Base-by-base conservation (phyloP, 2,888 invertebrate species). In the Netelia virgata region DNA sequence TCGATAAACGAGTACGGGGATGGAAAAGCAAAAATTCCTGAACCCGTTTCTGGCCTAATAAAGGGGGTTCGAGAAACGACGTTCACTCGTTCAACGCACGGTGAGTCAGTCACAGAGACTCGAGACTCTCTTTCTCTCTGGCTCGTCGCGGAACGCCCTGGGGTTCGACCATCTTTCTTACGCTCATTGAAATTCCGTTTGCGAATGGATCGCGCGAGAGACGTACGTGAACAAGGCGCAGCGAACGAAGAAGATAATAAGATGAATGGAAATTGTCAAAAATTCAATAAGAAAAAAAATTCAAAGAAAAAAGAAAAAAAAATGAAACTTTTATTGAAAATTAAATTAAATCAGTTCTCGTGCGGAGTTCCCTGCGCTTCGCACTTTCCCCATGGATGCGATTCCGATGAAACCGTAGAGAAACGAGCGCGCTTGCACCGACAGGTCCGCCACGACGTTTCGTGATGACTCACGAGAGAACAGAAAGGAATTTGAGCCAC, bases 131-230 rank as follows among this genome's bases (percentile, higher is more conserved):
- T 28, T 28, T 28, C 28, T 28, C 28, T 77, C 76, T 50, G n/a
- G 47, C 66, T 77, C 47, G 59, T 77, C 59, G 77, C 41, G 1
- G 64, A 66, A 64, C 64, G 64, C 50, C 28, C 14, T 36, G 53
- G 53, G 63, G 57, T 55, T 70, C 53, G 63, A 72, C 6, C 50
- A 23, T 73, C 28, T 79, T 47, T 76, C 59, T 53, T 50, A 47
- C 61, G 66, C 80, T 83, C 83, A 83, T 83, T 80, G 83, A 76
- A 80, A 83, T 83, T 83, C 83, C 72, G 20, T 72, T 57, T 53
- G 80, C 28, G 75, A 76, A 76, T 66, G 50, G 28, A 57, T 75
- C 63, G 68, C 63, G 68, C 63, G 55, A 55, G 28, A 43, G 57
- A 43, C 18, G 43, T 28, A 59, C 57, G 72, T 73, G 55, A 47